Conservation (phyloP, 1,140 invertebrate species). For the roundworm (Caenorhabditis elegans) region WBcel235 BX284602.5:6365001-6365500, state of each 20-base stretch:
- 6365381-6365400: too few species aligned
- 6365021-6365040: neutral
- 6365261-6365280: neutral
- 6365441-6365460: too few species aligned
- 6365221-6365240: neutral
- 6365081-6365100: neutral
- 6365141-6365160: neutral
- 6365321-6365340: neutral
- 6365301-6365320: neutral
- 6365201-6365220: neutral
- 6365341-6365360: too few species aligned
- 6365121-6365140: constrained; percentile 14
- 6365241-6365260: neutral
- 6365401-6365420: too few species aligned
- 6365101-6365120: neutral
- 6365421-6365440: too few species aligned
- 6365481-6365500: too few species aligned
- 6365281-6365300: neutral
- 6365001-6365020: neutral
- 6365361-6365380: too few species aligned
- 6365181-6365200: neutral
- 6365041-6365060: neutral
- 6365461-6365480: too few species aligned
- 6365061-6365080: neutral
- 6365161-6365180: neutral